Conservation (phyloP, 2,113 vertebrate genomes). For the Cheirogaleus medius region DNA sequence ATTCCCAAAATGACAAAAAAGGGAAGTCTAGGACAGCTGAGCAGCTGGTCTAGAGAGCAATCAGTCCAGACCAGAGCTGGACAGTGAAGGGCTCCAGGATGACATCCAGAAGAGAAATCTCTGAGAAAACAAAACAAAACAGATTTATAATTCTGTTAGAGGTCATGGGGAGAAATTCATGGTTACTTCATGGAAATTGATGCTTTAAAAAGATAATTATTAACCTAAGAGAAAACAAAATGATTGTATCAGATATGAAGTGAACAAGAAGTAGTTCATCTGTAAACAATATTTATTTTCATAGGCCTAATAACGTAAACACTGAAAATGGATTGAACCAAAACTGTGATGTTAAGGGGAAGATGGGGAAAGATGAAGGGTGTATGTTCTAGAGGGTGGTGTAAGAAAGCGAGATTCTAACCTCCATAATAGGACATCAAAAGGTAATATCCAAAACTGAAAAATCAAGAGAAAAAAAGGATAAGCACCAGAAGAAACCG, state of each 20-base stretch:
- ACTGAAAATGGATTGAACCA: not conserved
- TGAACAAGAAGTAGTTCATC: not conserved
- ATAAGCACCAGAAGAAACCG: not conserved
- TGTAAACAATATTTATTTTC: constrained; percentile 45
- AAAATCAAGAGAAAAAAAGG: not conserved
- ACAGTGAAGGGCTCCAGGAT: not conserved
- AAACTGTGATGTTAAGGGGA: not conserved
- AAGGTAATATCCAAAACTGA: not conserved
- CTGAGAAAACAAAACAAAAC: not conserved
- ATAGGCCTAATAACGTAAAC: constrained; percentile 9
- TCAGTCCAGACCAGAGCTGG: not conserved
- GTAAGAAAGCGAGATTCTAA: not conserved
- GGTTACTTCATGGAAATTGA: not conserved
- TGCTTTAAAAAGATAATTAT: constrained; percentile 31
- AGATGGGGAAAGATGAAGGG: not conserved
- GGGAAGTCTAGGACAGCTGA: not conserved
- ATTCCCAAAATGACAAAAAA: constrained; percentile 27
- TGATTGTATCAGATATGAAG: not conserved
- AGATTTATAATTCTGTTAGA: not conserved
- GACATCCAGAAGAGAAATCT: not conserved
- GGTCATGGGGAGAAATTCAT: not conserved
- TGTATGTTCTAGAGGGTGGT: not conserved
- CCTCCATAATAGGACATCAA: not conserved
- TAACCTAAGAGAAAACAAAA: constrained; percentile 40
- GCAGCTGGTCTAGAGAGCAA: not conserved